Evolutionary conservation across 2,797 vertebrate genomes (phyloP), one percentile per base, ranked within the genome.

Genomic region (Paguma larvata): DNA sequence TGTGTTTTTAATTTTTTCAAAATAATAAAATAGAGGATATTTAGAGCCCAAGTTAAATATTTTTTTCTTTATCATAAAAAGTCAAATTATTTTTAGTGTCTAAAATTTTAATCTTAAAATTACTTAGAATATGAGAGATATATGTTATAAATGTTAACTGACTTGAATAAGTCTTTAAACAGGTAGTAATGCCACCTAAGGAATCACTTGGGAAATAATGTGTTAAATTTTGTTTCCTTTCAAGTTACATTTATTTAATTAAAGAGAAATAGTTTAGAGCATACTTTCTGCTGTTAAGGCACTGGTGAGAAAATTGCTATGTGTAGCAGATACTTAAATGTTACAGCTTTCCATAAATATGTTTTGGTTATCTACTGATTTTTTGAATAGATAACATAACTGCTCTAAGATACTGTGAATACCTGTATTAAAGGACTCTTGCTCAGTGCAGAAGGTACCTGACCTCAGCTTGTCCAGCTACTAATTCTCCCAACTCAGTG

Each of bases 141-240:
- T 3, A 44, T 79, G 2, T 78, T 72, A 32, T 34, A 73, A 92
- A 72, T 2, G 4, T 38, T 38, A 38, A 38, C 12, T 82, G 2
- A 68, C 46, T 15, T 79, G 23, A 88, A 3, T 13, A 48, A 67
- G 12, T 67, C 27, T 88, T 78, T 91, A 27, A 91, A 53, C 9
- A 84, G 63, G 12, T 68, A 67, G 3, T 38, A 91, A 78, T 72
- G 8, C 8, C 34, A 34, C 63, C 38, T 79, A 73, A 59, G 21
- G 27, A 21, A 41, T 63, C 41, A 38, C n/a, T 88, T 73, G 21
- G 77, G 67, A 95, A 68, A 79, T 51, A 62, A 21, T 32, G 53
- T 38, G 46, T 73, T 89, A 67, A n/a, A 65, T 51, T 94, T 72
- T 84, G 32, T 94, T 91, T 95, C 41, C 38, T 91, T 88, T 73